These are phyloP conservation scores for Ectropis grisescens DNA, from an alignment of 1,140 invertebrate genomes.

Conservation along the genomic window DNA sequence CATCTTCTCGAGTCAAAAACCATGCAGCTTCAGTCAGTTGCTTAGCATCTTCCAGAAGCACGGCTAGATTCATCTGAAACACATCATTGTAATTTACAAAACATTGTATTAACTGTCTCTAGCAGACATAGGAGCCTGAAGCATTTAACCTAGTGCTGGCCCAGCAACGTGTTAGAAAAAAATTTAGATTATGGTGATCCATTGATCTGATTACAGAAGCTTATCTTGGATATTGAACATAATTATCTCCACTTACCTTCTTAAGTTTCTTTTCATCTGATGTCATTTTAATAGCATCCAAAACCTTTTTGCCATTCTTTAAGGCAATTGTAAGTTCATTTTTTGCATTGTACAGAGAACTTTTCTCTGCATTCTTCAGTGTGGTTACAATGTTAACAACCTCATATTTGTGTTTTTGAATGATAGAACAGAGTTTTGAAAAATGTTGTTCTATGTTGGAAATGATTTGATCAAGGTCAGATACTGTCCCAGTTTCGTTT, in stretches of 20 bases:
- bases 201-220: too few relatives aligned
- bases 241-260: too few relatives aligned
- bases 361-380: conserved; percentile 28
- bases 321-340: conserved; percentile 24
- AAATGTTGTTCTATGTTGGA: conserved; percentile 40
- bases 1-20: not conserved
- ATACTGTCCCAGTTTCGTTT: conserved; percentile 21
- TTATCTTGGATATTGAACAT: too few relatives aligned
- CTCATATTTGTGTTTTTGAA: conserved; percentile 42
- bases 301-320: too few relatives aligned
- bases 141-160: too few relatives aligned
- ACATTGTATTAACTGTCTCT: too few relatives aligned
- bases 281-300: not conserved
- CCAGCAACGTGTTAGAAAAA: too few relatives aligned
- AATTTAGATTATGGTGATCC: too few relatives aligned
- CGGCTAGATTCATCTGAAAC: conserved; percentile 1
- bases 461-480: conserved; percentile 21
- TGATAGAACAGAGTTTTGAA: conserved; percentile 29
- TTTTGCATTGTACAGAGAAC: conserved; percentile 36
- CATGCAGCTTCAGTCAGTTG: conserved; percentile 15
- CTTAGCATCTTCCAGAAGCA: conserved; percentile 2
- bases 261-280: not conserved
- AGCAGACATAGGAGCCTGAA: too few relatives aligned
- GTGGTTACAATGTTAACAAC: conserved; percentile 22
- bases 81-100: too few relatives aligned